These are phyloP conservation scores for Thalassaphorura encarpata DNA, from an alignment of 1,140 invertebrate genomes.

Conservation along the genomic window DNA sequence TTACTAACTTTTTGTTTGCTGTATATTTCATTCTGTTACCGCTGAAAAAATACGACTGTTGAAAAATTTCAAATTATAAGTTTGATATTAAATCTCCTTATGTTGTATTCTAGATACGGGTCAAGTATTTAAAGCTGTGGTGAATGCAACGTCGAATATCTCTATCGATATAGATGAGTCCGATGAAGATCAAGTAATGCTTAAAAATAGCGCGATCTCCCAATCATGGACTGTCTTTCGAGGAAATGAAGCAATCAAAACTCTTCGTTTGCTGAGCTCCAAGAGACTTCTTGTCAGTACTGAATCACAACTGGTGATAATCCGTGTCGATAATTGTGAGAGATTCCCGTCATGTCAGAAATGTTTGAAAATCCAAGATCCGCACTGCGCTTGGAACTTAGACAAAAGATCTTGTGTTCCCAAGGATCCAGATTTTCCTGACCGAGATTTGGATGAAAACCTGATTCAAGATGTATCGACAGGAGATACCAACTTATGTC, in stretches of 20 bases:
- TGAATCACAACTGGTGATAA: conserved; percentile 69
- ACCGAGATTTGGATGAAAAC: conserved; percentile 49
- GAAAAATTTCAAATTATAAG: neutral
- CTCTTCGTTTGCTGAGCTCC: conserved; percentile 42
- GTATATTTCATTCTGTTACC: too few relatives aligned
- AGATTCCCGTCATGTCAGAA: conserved; percentile 52
- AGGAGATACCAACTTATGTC: conserved; percentile 67
- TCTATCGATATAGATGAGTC: conserved; percentile 51
- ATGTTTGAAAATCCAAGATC: conserved; percentile 88
- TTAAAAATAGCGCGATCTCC: conserved; percentile 41
- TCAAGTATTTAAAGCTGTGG: conserved; percentile 82
- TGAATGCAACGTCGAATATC: conserved; percentile 50
- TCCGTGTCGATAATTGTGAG: conserved; percentile 55
- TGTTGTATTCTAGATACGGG: conserved; percentile 63
- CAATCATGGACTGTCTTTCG: conserved; percentile 30
- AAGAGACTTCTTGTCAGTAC: conserved; percentile 81
- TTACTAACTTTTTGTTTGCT: too few relatives aligned
- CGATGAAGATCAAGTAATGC: conserved; percentile 57
- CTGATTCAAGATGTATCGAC: conserved; percentile 65
- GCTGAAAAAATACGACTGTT: too few relatives aligned
- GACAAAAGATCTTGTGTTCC: conserved; percentile 60
- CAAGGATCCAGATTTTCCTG: conserved; percentile 35
- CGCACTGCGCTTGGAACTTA: conserved; percentile 92
- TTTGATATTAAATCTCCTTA: neutral
- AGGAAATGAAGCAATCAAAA: conserved; percentile 21